Base-by-base conservation (phyloP, 2,888 invertebrate species). In the Prenolepis imparis region DNA sequence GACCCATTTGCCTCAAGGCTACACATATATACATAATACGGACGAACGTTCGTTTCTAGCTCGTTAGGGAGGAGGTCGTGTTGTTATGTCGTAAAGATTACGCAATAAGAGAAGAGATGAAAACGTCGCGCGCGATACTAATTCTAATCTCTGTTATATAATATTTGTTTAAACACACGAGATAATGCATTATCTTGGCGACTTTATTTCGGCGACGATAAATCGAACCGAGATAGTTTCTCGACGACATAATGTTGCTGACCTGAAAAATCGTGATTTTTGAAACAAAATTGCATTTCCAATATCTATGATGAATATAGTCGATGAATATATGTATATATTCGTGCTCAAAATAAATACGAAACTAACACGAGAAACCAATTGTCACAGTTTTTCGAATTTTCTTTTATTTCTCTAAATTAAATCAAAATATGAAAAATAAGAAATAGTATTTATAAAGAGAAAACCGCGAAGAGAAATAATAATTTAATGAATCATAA, bases 1-100 rank as follows among this genome's bases (percentile, higher is more conserved):
- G 91, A 89, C 91, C 91, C 82, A 89, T 91, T 91, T 91, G 81
- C 81, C 36, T 83, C 86, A 91, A 91, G 91, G 91, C 82, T 86
- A 66, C 61, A 32, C 81, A 70, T 61, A 80, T 86, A 66, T 63
- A 32, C 81, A 70, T 61, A 80, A 70, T 67, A 70, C 59, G 55
- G 77, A 77, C 77, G 77, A 67, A 55, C 57, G 77, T 77, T 55
- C 75, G 57, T 78, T 52, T 44, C 52, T 67, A 59, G 44, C 68
- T 61, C 48, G 59, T 80, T 70, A 80, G 68, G 70, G 70, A 39
- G 70, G 70, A 36, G 39, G 78, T 61, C 59, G 32, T 48, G 48
- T 59, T 32, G 21, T 9, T 57, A 21, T 44, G 36, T 59, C 36
- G 70, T 55, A 36, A 61, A 18, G 57, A 82, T 82, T 83, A 59